Evolutionary conservation across 2,113 vertebrate genomes (phyloP), one percentile per base, ranked within the genome.

Genomic region (Coptodon rendalli): DNA sequence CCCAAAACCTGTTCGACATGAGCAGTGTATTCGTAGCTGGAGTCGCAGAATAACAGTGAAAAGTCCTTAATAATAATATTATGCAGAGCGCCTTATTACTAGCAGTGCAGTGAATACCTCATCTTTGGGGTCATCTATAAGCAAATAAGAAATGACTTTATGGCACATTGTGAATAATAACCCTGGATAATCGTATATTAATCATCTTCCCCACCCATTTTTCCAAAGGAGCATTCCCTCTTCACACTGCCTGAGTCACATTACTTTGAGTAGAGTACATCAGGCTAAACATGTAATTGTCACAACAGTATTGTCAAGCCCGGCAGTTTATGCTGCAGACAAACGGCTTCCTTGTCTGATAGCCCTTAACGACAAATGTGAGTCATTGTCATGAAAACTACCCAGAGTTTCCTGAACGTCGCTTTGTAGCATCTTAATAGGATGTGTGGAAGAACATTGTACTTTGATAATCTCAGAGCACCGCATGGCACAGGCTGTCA

Each of bases 121-220:
- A 59, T 90, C 82, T 92, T 87, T 92, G 86, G 87, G 85, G 89
- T 91, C 17, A 66, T 73, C 45, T 84, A 80, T 83, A 82, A 82
- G 86, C 59, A 88, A 68, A 48, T 84, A 90, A 84, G 61, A 87
- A 63, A 61, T 76, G 71, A 90, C 68, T 80, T 91, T 73, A 94
- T 94, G 95, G 94, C 94, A 95, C 93, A 91, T 90, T 80, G 94
- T 92, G 92, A 92, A 90, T 85, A 93, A 91, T 93, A 68, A 93
- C 93, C 92, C 93, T 93, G 92, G 89, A 89, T 93, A 90, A 89
- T 87, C 24, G 68, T 78, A 84, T 56, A 43, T 56, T 87, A 36
- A 87, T 86, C 73, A n/a, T 52, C 71, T 6, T 9, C 81, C 59
- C 68, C 34, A 40, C 10, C 54, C 29, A 40, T 80, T 82, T 71